These are phyloP conservation scores for Dynastes tityus DNA, from an alignment of 2,888 invertebrate species.

Conservation along the genomic window DNA sequence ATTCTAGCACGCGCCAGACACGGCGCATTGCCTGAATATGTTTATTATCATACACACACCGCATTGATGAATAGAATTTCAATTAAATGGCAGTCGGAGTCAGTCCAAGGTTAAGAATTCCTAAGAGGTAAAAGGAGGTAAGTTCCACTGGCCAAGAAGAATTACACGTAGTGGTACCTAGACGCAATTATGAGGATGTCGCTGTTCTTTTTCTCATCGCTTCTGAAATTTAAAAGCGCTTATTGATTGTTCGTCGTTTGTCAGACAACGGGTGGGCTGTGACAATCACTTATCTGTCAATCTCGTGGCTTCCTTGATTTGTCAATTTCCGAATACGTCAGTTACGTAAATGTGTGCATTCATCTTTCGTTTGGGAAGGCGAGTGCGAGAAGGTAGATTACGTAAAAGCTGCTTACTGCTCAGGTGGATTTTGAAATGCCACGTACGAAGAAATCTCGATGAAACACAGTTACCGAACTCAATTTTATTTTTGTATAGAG, in stretches of 20 bases:
- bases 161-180: constrained; percentile 38
- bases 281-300: constrained; percentile 60
- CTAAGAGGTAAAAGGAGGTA: constrained; percentile 37
- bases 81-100: constrained; percentile 51
- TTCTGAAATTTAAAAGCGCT: constrained; percentile 48
- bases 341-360: constrained; percentile 57
- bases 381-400: constrained; percentile 33
- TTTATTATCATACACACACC: constrained; percentile 55
- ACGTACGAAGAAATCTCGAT: neutral
- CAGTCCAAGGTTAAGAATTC: constrained; percentile 46
- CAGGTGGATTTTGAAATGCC: constrained; percentile 7
- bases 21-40: constrained; percentile 65
- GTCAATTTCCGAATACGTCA: constrained; percentile 59
- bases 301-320: constrained; percentile 59
- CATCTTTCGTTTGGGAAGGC: constrained; percentile 52
- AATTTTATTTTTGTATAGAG: constrained; percentile 2
- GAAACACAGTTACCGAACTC: constrained; percentile 6
- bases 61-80: constrained; percentile 54
- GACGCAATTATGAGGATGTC: constrained; percentile 43
- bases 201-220: constrained; percentile 30
- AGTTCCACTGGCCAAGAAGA: constrained; percentile 35
- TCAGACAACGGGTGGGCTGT: constrained; percentile 58
- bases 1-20: constrained; percentile 67
- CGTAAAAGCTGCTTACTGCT: constrained; percentile 31
- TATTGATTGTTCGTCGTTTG: constrained; percentile 57